Conservation (phyloP, 2,888 invertebrate species). For the Drosophila neutralis region DNA sequence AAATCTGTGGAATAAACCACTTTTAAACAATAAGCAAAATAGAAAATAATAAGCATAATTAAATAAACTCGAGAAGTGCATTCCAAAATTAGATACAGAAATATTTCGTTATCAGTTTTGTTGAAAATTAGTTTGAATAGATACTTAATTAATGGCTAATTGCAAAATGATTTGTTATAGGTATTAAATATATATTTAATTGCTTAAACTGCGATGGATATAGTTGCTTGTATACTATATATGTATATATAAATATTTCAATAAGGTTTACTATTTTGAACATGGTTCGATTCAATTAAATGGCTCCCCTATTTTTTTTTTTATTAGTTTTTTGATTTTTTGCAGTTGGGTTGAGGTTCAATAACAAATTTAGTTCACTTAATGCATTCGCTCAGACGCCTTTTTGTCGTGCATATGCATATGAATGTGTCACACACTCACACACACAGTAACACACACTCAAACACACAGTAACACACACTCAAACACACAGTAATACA, state of each 20-base stretch:
- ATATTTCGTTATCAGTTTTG: background rate
- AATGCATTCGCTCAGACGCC: conserved; percentile 7
- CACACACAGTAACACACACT: background rate
- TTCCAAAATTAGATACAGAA: background rate
- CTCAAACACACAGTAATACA: background rate
- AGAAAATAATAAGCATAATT: background rate
- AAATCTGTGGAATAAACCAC: background rate
- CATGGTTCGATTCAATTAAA: conserved; percentile 18
- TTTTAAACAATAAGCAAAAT: background rate
- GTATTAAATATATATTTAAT: background rate
- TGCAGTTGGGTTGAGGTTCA: conserved; percentile 3
- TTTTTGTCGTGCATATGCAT: conserved; percentile 1
- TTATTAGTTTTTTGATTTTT: background rate
- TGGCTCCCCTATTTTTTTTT: background rate
- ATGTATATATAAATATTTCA: conserved; percentile 5
- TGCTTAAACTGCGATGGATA: background rate
- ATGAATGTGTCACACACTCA: conserved; percentile 2
- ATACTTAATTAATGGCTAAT: background rate
- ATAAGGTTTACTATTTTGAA: conserved; percentile 2
- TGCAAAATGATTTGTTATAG: background rate
- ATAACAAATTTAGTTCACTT: conserved; percentile 14
- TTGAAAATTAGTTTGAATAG: background rate
- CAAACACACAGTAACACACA: background rate
- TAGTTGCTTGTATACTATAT: background rate
- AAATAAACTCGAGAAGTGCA: background rate